These are phyloP conservation scores for Semibalanus balanoides DNA, from an alignment of 1,140 invertebrate genomes.

Conservation along the genomic window DNA sequence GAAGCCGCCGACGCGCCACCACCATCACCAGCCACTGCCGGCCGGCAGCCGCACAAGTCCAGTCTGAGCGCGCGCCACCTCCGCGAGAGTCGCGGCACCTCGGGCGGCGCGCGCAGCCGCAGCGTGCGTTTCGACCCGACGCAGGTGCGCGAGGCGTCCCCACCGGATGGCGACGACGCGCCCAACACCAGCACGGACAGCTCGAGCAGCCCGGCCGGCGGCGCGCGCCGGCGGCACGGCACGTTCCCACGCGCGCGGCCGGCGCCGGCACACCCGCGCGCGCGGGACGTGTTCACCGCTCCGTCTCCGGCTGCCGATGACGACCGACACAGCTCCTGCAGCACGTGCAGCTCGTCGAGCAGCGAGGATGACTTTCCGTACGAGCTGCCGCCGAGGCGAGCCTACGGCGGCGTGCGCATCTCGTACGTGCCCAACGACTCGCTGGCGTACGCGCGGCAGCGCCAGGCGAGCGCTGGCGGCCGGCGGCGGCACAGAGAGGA, in stretches of 20 bases:
- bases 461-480: conserved; percentile 14
- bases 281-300: conserved; percentile 16
- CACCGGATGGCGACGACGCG: conserved; percentile 16
- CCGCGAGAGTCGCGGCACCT: conserved; percentile 4
- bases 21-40: conserved; percentile 18
- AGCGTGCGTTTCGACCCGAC: conserved; percentile 23
- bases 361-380: conserved; percentile 61
- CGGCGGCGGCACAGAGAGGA: conserved; percentile 19
- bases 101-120: conserved; percentile 13
- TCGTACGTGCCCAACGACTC: conserved; percentile 81
- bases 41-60: conserved; percentile 15
- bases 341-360: conserved; percentile 63
- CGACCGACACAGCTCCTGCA: conserved; percentile 25
- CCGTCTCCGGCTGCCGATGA: conserved; percentile 11
- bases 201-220: background rate
- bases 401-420: conserved; percentile 63
- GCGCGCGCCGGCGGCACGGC: background rate
- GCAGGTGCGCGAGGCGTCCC: conserved; percentile 16
- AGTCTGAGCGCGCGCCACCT: conserved; percentile 12
- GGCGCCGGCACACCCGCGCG: background rate
- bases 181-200: background rate
- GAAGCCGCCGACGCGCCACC: conserved; percentile 20
- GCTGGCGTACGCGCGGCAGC: conserved; percentile 40
- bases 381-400: conserved; percentile 56
- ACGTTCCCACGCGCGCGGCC: background rate